Percentiles rank a stretch among this genome's conserved stretches.
These are phyloP conservation scores for Pedionomus torquatus DNA, from an alignment of 2,113 vertebrate genomes.

Conservation along the genomic window DNA sequence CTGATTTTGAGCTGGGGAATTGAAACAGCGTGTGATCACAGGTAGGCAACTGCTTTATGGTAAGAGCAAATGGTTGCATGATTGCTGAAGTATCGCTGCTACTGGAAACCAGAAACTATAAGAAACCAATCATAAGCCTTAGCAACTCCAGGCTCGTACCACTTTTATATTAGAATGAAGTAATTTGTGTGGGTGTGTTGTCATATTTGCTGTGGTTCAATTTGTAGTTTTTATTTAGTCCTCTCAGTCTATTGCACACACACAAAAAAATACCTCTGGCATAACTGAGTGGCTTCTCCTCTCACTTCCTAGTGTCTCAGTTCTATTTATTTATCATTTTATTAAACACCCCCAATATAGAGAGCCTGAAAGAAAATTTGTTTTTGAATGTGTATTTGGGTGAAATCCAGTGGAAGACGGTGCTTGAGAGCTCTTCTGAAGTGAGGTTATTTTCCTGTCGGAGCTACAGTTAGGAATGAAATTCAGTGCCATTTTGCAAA, in stretches of 20 bases:
- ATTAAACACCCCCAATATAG: not conserved
- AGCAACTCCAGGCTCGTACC: constrained; percentile 26
- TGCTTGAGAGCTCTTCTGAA: not conserved
- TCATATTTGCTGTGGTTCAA: not conserved
- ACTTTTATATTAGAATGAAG: constrained; percentile 39
- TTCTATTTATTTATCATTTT: not conserved
- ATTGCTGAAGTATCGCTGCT: constrained; percentile 45
- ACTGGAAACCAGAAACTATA: constrained; percentile 27
- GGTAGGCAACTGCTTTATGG: constrained; percentile 40
- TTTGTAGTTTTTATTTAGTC: not conserved
- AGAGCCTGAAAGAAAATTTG: not conserved
- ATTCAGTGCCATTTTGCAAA: not conserved
- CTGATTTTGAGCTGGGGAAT: constrained; percentile 61
- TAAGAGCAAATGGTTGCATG: constrained; percentile 8
- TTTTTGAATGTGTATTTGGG: not conserved
- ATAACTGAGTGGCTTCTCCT: not conserved
- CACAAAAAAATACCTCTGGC: not conserved
- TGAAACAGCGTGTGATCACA: constrained; percentile 32
- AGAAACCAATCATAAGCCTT: not conserved
- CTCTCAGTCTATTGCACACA: not conserved
- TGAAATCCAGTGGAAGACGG: not conserved
- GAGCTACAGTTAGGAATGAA: not conserved
- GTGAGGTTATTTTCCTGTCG: not conserved
- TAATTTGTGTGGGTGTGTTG: constrained; percentile 11
- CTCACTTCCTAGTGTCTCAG: not conserved